Percentiles rank a stretch among this genome's conserved stretches.
phyloP scores from a whole-genome alignment of 2,797 vertebrate species.

The Heteromormyrus szaboi region DNA sequence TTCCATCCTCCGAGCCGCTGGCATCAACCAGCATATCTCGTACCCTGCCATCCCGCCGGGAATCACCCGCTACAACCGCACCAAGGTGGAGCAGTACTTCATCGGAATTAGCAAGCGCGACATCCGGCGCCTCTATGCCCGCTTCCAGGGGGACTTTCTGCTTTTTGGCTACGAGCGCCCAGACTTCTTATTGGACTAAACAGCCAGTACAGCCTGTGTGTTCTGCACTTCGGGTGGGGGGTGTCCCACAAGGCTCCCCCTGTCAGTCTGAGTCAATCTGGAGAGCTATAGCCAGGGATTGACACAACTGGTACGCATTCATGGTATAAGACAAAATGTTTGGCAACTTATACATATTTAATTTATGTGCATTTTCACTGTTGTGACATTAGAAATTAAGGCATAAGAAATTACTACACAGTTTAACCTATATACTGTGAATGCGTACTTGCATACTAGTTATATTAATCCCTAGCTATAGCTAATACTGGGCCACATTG shows the following conservation, averaged over 20 bases:
- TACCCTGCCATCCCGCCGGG: constrained; percentile 92
- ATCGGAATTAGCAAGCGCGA: constrained; percentile 83
- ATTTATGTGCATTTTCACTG: background rate
- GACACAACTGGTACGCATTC: background rate
- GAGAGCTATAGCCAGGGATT: background rate
- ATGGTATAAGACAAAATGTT: background rate
- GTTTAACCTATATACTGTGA: background rate
- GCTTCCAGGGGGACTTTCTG: constrained; percentile 84
- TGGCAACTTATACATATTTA: background rate
- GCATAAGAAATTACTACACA: background rate
- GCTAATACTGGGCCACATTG: background rate
- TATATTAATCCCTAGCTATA: background rate
- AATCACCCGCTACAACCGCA: constrained; percentile 86
- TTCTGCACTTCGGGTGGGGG: background rate
- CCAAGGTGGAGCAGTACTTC: constrained; percentile 89
- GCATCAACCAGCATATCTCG: constrained; percentile 77
- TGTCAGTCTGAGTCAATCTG: background rate
- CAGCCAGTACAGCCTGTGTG: background rate
- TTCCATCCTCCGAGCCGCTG: constrained; percentile 77
- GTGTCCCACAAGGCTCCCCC: background rate
- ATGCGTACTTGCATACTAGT: background rate
- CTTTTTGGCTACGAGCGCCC: constrained; percentile 89
- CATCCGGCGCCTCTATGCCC: constrained; percentile 74
- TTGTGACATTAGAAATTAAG: background rate
- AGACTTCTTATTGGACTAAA: constrained; percentile 79